Base-by-base conservation (phyloP, 2,113 vertebrate genomes). In the Nerophis lumbriciformis region DNA sequence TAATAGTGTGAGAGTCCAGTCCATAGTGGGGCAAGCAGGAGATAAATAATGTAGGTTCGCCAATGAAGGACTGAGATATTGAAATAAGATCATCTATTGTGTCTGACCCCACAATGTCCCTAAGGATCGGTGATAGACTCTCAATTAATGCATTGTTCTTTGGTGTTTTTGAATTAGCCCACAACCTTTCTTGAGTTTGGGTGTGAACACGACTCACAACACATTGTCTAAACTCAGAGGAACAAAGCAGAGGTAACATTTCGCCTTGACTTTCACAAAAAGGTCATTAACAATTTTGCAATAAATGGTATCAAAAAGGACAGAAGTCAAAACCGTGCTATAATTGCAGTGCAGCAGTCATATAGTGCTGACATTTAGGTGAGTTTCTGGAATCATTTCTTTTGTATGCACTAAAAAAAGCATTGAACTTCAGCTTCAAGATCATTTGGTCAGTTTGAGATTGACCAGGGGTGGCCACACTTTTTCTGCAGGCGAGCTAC, bases 281-380 rank as follows among this genome's bases (percentile, higher is more conserved):
- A 82, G 69, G 80, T 75, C 65, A 81, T 82, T 79, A 71, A 66
- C n/a, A 58, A 75, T 69, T 48, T 42, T 35, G 69, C n/a, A 8
- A 50, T 16, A 50, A 9, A 19, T n/a, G 59, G 56, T 66, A 60
- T 4, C 28, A 65, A 73, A 75, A 61, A 28, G 21, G 10, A 53
- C 12, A 12, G 21, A 19, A 6, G 12, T 12, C 4, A 35, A 77
- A 37, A 11, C 48, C 69, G 62, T 57, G 42, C 65, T 42, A 55
- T 21, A 68, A 36, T 53, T 36, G 38, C 6, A 7, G 8, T 6
- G 6, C 38, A 39, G 38, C 42, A 44, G 8, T 44, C 7, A 10
- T 10, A 9, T 28, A 28, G 28, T 28, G 28, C 28, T 28, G 28
- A 28, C 28, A 28, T 28, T 28, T 28, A 28, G 3, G 2, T 28